Base-by-base conservation (phyloP, 2,888 invertebrate species). In the Abrostola tripartita region DNA sequence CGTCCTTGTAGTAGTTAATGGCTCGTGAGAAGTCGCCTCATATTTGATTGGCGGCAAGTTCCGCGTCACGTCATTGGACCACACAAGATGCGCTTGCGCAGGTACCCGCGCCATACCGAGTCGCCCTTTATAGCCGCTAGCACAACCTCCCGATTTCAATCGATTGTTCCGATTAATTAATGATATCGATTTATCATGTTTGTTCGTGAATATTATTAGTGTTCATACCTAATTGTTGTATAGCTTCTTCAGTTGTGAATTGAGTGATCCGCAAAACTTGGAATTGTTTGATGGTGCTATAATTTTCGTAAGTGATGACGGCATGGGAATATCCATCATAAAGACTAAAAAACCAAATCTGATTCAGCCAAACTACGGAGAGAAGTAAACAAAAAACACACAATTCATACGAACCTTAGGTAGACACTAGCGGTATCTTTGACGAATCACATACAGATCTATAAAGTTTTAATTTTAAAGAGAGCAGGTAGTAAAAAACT, bases 381-480 rank as follows among this genome's bases (percentile, higher is more conserved):
- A 12, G 51, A 12, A 10, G 37, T 41, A 47, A 41, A n/a, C 9
- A 57, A 59, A 14, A 75, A 71, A 75, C 65, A 74, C 69, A 74
- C 68, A 72, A 76, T 65, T 58, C 65, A 76, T 54, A 70, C 65
- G 65, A 71, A 75, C 66, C 65, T 52, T 24, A 4, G 24, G 56
- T 72, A 73, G 58, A 59, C 71, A 75, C 61, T 65, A 68, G 88
- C 90, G 89, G 88, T 85, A 77, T 87, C 86, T 90, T 90, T 90
- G 87, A 89, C 85, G 87, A 85, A 84, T 86, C 85, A 85, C 84
- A 84, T 78, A 81, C 80, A 86, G 77, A 81, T 85, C 85, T 88
- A 87, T 88, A 90, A 90, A 90, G 83, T 87, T 90, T 89, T 89
- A 87, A 90, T 91, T 90, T 90, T 85, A 88, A 89, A 85, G 88